Evolutionary conservation across 2,888 invertebrate genomes (phyloP).

Genomic region (Cremastinae sp.): DNA sequence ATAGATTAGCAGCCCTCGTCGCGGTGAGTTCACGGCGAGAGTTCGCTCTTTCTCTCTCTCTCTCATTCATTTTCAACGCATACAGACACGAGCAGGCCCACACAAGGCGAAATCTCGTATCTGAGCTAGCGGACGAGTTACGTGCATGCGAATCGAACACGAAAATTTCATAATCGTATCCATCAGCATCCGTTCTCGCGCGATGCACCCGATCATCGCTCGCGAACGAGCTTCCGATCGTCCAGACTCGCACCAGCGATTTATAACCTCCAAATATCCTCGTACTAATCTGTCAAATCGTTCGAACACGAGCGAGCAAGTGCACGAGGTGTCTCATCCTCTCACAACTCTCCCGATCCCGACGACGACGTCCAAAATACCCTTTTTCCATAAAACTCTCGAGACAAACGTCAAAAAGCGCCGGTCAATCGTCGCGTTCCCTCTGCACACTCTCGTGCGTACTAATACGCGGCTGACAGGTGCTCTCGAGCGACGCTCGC

Average conservation of each 20-base stretch:
- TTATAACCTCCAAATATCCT: conserved; percentile 34
- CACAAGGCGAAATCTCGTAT: not conserved
- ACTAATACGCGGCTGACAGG: not conserved
- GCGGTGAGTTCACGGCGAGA: conserved; percentile 86
- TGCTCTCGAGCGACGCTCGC: not conserved
- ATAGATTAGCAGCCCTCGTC: conserved; percentile 97
- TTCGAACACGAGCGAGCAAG: conserved; percentile 8
- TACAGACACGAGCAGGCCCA: not conserved
- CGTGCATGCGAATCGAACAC: no score
- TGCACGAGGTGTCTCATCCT: conserved; percentile 49
- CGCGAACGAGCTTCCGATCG: conserved; percentile 15
- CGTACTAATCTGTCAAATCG: conserved; percentile 2
- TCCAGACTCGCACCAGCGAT: not conserved
- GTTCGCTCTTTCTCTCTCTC: conserved; percentile 42
- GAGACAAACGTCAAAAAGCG: conserved; percentile 33
- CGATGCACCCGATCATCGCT: conserved; percentile 13
- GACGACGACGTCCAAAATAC: not conserved
- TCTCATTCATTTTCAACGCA: conserved; percentile 4
- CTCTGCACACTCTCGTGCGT: no score
- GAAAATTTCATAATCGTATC: not conserved
- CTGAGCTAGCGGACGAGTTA: no score
- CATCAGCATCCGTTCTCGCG: not conserved
- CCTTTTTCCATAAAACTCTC: not conserved
- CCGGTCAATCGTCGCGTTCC: conserved; percentile 14
- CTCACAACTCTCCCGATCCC: not conserved